Evolutionary conservation across 2,797 vertebrate species (phyloP), one percentile per base, ranked within the genome.

Genomic region (Acrossocheilus fasciatus): DNA sequence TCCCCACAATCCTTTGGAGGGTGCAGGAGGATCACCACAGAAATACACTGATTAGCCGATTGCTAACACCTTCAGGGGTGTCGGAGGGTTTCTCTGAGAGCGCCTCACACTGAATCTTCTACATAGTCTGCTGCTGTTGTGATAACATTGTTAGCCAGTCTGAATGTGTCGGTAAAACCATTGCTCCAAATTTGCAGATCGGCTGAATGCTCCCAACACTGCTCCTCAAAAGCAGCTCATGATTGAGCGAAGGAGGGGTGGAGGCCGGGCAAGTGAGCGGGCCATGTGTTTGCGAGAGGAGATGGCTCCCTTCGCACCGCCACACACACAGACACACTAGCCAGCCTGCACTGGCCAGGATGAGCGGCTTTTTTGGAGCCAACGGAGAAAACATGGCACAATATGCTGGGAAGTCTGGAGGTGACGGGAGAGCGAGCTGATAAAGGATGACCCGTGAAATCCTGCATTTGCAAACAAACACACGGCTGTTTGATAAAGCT

Each of bases 341-440:
- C 85, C 85, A 90, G 80, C 52, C 69, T 66, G n/a, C 39, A 64
- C 52, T 62, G 66, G 89, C 87, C 87, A 90, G 85, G 83, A 84
- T 73, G 87, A 90, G 83, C 62, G 69, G 75, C 89, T 87, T 86
- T 87, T 83, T 81, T 59, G 73, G 78, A 89, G 86, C 87, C 90
- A 89, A 89, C 39, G 81, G 86, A 86, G 84, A 84, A 89, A 88
- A 87, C 86, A 89, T 88, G 90, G 89, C 89, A 89, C 90, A 88
- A 89, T 88, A 83, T 88, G 88, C 85, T 88, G 78, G 76, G 86
- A 90, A 91, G 88, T 87, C 89, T 89, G 77, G 90, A 88, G 90
- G 90, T 87, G 82, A 91, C 68, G 83, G 75, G 89, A 89, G 89
- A 90, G 70, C 64, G 77, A 69, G 75, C 86, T 76, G 90, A 90